A percentile compares a stretch with the other conserved stretches of the same genome.
Evolutionary conservation across 2,113 vertebrate species (phyloP).

Genomic region (Leptobrachium ailaonicum): DNA sequence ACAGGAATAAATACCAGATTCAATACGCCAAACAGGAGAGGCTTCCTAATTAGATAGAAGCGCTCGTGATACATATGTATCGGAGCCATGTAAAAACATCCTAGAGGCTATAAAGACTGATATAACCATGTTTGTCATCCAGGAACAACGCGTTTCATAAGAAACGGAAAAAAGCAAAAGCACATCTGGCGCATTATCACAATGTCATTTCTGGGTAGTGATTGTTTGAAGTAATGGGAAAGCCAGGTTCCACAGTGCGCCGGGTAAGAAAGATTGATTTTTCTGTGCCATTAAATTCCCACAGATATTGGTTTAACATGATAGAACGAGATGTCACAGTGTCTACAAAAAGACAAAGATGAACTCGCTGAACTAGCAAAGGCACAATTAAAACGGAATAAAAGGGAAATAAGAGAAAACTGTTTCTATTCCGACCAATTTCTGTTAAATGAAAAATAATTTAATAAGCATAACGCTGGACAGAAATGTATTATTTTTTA

Average conservation of each 20-base stretch:
- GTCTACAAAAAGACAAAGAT: conserved; percentile 27
- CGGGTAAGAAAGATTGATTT: conserved; percentile 26
- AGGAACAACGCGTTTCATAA: neutral
- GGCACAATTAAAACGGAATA: neutral
- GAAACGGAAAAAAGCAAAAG: neutral
- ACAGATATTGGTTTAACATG: conserved; percentile 34
- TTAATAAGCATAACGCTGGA: too few relatives aligned
- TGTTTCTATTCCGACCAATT: too few relatives aligned
- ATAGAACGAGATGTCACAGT: conserved; percentile 16
- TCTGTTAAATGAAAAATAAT: too few relatives aligned
- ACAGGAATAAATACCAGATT: conserved; percentile 18
- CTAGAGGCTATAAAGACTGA: neutral
- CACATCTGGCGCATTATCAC: conserved; percentile 36
- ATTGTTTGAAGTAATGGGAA: conserved; percentile 40
- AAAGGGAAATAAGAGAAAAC: neutral
- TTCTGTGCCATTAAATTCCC: conserved; percentile 41
- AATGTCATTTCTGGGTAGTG: conserved; percentile 32
- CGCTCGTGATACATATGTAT: conserved; percentile 2
- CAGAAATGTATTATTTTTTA: too few relatives aligned
- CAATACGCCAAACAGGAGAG: neutral
- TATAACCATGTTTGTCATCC: neutral
- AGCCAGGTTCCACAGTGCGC: conserved; percentile 1
- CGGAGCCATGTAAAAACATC: neutral
- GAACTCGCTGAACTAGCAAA: conserved; percentile 20
- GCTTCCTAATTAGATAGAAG: conserved; percentile 37